These are phyloP conservation scores for Mechanitis mazaeus DNA, from an alignment of 2,888 invertebrate species.

Conservation along the genomic window DNA sequence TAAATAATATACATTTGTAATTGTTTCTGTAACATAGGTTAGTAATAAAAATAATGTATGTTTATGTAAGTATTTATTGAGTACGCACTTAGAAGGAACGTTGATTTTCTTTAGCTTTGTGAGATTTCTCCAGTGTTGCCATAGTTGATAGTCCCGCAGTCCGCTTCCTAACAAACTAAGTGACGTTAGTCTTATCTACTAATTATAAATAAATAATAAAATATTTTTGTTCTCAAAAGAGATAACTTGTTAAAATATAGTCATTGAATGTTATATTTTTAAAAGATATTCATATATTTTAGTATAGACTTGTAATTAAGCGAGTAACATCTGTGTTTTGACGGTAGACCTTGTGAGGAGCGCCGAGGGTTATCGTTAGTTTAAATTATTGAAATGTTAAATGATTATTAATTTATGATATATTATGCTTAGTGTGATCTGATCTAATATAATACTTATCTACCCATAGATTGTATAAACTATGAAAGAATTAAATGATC, in stretches of 20 bases:
- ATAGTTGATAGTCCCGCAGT: conserved; percentile 43
- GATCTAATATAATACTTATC: conserved; percentile 68
- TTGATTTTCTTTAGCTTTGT: conserved; percentile 38
- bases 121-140: conserved; percentile 45
- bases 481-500: conserved; percentile 72
- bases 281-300: conserved; percentile 52
- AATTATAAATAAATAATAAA: conserved; percentile 56
- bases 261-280: conserved; percentile 70
- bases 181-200: conserved; percentile 64
- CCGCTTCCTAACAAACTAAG: conserved; percentile 62
- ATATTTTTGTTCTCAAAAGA: conserved; percentile 71
- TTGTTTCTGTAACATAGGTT: conserved; percentile 61
- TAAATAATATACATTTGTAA: conserved; percentile 58
- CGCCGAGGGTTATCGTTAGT: conserved; percentile 68
- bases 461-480: conserved; percentile 72
- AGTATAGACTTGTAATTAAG: conserved; percentile 53
- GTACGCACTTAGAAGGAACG: conserved; percentile 40
- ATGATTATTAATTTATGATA: conserved; percentile 64
- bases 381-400: conserved; percentile 72
- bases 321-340: conserved; percentile 56
- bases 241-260: conserved; percentile 58
- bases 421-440: conserved; percentile 75
- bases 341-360: conserved; percentile 55
- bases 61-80: conserved; percentile 72
- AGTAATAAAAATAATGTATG: conserved; percentile 62